phyloP scores from a whole-genome alignment of 2,113 vertebrate genomes.

The Sebastes fasciatus region DNA sequence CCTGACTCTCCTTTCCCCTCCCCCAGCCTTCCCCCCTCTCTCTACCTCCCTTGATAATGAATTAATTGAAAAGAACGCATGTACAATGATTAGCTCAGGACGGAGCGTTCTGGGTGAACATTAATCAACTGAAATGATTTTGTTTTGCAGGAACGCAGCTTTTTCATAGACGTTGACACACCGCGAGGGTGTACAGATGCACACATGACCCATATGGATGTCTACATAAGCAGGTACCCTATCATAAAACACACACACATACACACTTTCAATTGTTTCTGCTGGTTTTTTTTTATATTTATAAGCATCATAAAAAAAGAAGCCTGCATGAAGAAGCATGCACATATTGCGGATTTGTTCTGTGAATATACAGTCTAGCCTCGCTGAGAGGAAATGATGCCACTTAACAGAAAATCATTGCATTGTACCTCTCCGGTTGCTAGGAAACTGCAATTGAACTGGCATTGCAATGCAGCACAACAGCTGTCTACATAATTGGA shows the following conservation, averaged over 20 bases:
- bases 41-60: slow-evolving; percentile 73
- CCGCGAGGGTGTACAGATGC: slow-evolving; percentile 25
- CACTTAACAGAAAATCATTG: slow-evolving; percentile 80
- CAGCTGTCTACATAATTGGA: slow-evolving; percentile 85
- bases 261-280: not conserved
- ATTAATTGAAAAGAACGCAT: slow-evolving; percentile 81
- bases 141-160: slow-evolving; percentile 16
- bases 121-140: slow-evolving; percentile 72
- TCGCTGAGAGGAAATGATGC: slow-evolving; percentile 62
- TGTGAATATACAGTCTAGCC: slow-evolving; percentile 39
- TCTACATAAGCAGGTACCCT: not conserved
- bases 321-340: not conserved
- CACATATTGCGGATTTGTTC: slow-evolving; percentile 40
- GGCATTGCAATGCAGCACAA: slow-evolving; percentile 82
- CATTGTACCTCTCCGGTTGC: slow-evolving; percentile 83
- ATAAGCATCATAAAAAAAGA: slow-evolving; percentile 4
- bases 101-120: slow-evolving; percentile 62
- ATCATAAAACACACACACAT: slow-evolving; percentile 21
- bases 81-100: slow-evolving; percentile 77
- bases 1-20: slow-evolving; percentile 61
- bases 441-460: slow-evolving; percentile 86
- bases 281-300: not conserved
- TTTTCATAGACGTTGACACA: slow-evolving; percentile 29
- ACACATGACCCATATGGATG: slow-evolving; percentile 13
- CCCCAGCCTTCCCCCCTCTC: slow-evolving; percentile 43